Base-by-base conservation (phyloP, 2,797 vertebrate species). In the Anas acuta region DNA sequence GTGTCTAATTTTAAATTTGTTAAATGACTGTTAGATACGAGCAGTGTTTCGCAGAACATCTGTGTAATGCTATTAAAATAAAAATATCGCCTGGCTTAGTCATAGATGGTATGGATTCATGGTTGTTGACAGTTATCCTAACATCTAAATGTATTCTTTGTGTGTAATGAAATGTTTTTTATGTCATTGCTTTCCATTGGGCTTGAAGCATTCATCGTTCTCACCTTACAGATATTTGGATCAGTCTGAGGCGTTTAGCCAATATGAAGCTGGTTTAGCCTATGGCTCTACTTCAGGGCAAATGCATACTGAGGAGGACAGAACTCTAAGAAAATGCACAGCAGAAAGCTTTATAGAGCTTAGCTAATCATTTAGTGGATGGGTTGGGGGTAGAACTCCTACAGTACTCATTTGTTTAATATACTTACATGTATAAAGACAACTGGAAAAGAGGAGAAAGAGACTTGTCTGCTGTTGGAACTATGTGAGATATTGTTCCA, bases 301-400 rank as follows among this genome's bases (percentile, higher is more conserved):
- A 89, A 85, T 54, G 13, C 35, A 47, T 47, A 37, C 80, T 56
- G 49, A 81, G 69, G 41, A 82, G 57, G 74, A 75, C 61, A 77
- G 65, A 37, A 47, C n/a, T 67, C 91, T 82, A 83, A 69, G 61
- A 70, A 92, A 90, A 94, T 90, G 91, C 76, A 70, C 53, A 95
- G 75, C 82, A 83, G 67, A 77, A 60, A 87, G 61, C 90, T 70
- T 87, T 90, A 41, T 25, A 93, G 75, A 66, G 78, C 49, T 78
- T 92, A 95, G 93, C 95, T 95, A 94, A 97, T 92, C 92, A 88
- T 96, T 96, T 96, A 95, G 87, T 88, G 70, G 75, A 74, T 96
- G 84, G 71, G n/a, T 39, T 28, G 30, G 64, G 77, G 81, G 69
- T 79, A 90, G 62, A 83, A 93, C 45, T 66, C 49, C 32, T 74